These are phyloP conservation scores for Cephus rjabovi DNA, from an alignment of 2,888 invertebrate genomes.

Conservation along the genomic window DNA sequence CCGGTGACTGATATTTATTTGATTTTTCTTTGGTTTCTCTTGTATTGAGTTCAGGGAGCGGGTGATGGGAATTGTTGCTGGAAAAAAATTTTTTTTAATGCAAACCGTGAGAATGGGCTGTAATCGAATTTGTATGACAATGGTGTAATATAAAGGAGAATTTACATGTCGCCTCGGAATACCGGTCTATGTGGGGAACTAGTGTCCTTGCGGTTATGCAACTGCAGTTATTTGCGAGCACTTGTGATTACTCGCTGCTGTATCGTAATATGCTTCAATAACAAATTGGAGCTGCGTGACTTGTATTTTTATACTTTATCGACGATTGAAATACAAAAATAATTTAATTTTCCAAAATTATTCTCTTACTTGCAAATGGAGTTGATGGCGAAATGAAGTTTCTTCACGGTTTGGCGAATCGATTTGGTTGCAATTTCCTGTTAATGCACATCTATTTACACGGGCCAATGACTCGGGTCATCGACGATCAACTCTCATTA, in stretches of 20 bases:
- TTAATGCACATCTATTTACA: conserved; percentile 27
- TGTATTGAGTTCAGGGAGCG: neutral
- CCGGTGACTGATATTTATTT: neutral
- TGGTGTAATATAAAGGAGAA: neutral
- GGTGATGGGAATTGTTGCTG: neutral
- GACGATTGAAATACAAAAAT: neutral
- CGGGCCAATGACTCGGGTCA: conserved; percentile 35
- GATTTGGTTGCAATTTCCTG: conserved; percentile 46
- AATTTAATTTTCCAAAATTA: neutral
- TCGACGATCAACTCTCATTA: conserved; percentile 20
- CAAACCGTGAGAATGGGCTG: neutral
- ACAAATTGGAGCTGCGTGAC: neutral
- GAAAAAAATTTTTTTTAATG: neutral
- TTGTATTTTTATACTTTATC: neutral
- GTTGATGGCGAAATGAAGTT: neutral
- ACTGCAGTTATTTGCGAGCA: neutral
- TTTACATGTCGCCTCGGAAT: neutral
- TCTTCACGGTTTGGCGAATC: conserved; percentile 41
- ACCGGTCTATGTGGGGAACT: neutral
- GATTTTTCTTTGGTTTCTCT: neutral
- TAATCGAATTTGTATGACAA: neutral
- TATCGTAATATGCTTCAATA: neutral
- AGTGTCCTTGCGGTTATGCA: neutral
- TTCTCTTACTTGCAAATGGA: neutral
- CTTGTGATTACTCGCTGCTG: neutral